Evolutionary conservation across 2,797 vertebrate species (phyloP), one percentile per base, ranked within the genome.

Genomic region (Emydoidea blandingii): DNA sequence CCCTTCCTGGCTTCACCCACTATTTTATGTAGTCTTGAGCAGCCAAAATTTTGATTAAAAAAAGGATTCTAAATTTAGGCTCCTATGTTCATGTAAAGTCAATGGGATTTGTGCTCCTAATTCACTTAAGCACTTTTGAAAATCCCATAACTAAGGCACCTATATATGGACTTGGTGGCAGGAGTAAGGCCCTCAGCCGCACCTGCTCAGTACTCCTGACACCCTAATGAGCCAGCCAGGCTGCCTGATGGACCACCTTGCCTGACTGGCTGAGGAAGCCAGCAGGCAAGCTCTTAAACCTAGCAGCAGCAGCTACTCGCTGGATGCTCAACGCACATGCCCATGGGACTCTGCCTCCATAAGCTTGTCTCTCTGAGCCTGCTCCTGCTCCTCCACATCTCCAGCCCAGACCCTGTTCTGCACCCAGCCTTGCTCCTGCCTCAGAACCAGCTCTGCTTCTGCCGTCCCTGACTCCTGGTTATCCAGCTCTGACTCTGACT

Each of bases 11-110:
- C 8, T 49, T 79, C 27, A 79, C 15, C 27, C 47, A 31, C 76
- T 31, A 8, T 79, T 78, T 79, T 34, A 47, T 79, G 12, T 50
- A 62, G 37, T 52, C 18, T 81, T 23, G 74, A 78, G 65, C 53
- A 83, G 52, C 65, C 59, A 53, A 92, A 88, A 68, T 72, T 59
- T 85, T 85, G 91, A 72, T 56, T 78, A 50, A 86, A 93, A 93
- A 31, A 79, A 83, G 82, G 72, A 94, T n/a, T 18, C 49, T 87
- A 83, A 65, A 44, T 76, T 65, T 37, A 2, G 12, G 25, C 41
- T 89, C n/a, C 74, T 94, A 31, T 79, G 29, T 34, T 79, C 44
- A 31, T 78, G 4, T 8, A 12, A 15, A 47, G 23, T 76, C 41
- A 47, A 27, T 76, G 21, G 72, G 72, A 44, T 47, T 25, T 76